phyloP scores from a whole-genome alignment of 2,888 invertebrate species.

The Drosophila paranaensis region DNA sequence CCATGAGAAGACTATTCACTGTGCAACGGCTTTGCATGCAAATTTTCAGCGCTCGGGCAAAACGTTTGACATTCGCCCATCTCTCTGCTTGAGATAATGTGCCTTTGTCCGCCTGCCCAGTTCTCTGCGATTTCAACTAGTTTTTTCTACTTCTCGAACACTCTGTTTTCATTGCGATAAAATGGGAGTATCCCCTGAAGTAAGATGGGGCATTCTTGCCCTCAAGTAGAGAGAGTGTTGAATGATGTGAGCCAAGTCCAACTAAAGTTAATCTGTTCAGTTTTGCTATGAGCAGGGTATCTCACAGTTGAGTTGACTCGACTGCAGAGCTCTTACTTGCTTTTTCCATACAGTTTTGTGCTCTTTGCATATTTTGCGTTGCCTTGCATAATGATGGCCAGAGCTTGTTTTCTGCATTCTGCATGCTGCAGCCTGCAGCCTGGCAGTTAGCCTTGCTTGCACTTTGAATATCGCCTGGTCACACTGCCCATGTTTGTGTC shows the following conservation, averaged over 20 bases:
- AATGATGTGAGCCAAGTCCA: background rate
- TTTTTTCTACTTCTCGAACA: conserved; percentile 4
- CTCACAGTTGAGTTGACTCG: background rate
- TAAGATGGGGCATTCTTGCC: no score
- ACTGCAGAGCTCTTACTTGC: background rate
- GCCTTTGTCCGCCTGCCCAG: conserved; percentile 52
- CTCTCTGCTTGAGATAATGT: conserved; percentile 69
- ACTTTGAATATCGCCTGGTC: conserved; percentile 62
- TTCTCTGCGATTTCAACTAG: conserved; percentile 2
- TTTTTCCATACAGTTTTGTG: conserved; percentile 36
- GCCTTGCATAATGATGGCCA: conserved; percentile 71
- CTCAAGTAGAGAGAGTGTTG: no score
- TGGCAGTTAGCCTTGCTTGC: conserved; percentile 25
- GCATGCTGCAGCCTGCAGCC: conserved; percentile 29
- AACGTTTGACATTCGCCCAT: conserved; percentile 78
- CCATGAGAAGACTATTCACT: conserved; percentile 41
- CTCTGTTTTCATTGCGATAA: background rate
- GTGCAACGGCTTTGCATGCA: conserved; percentile 63
- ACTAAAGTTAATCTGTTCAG: background rate
- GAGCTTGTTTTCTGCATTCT: conserved; percentile 51
- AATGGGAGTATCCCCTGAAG: background rate
- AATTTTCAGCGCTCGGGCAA: conserved; percentile 62
- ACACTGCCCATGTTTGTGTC: conserved; percentile 43
- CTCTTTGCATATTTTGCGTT: conserved; percentile 60
- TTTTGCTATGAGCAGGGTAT: background rate